Base-by-base conservation (phyloP, 2,888 invertebrate genomes). In the Polyommatus iphigenia region DNA sequence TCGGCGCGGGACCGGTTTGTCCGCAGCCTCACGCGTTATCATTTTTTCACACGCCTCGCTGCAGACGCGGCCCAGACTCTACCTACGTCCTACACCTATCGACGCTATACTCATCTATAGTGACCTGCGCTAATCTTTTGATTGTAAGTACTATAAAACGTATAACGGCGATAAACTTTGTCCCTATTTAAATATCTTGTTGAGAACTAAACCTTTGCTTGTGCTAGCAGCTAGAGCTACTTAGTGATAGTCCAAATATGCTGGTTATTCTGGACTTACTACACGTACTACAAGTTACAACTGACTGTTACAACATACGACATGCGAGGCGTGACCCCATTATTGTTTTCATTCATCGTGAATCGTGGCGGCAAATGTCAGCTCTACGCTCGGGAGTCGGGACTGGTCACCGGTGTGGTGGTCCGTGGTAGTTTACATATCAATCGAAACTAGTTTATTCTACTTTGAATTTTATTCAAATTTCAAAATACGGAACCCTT, bases 31-130 rank as follows among this genome's bases (percentile, higher is more conserved):
- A n/a, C 41, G 24, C 73, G 20, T 73, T 73, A 73, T 73, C 73
- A 73, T 73, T 73, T 73, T 73, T 73, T 73, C 41, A 73, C 73
- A 41, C 20, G 73, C 46, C 41, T 20, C 41, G 13, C 46, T 13
- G 73, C 73, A 73, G 73, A 73, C 46, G 73, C 73, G n/a, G 46
- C 1, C 41, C 72, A 73, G 73, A 73, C 73, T 72, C 20, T 13
- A 41, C n/a, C 73, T 62, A 32, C 29, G 46, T 46, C 10, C 2
- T 41, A 8, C 67, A 29, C 29, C 6, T 6, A 41, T 18, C 29
- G 29, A 32, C n/a, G 24, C 3, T 62, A 62, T 13, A 24, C 59
- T 24, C 20, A 62, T 18, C 59, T 62, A 10, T 20, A 20, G 20
- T 8, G 20, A 59, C 7, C 57, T 57, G 18, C 20, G 59, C 59